Evolutionary conservation across 2,113 vertebrate species (phyloP).

Genomic region (Trichomycterus rosablanca): DNA sequence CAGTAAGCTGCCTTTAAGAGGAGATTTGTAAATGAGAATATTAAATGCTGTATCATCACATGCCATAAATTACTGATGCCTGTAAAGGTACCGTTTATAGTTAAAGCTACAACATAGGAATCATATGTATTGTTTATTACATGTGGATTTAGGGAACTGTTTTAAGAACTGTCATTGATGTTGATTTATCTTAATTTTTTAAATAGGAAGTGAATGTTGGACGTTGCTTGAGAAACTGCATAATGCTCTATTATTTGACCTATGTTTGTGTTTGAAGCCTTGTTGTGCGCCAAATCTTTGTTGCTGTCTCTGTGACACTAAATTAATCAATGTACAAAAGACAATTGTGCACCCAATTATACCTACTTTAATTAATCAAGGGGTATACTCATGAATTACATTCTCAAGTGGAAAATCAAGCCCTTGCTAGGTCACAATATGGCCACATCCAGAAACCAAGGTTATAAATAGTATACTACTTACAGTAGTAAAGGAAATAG

Average conservation of each 20-base stretch:
- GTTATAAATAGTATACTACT: no score
- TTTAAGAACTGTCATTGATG: slow-evolving; percentile 33
- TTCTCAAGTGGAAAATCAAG: not conserved
- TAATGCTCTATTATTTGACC: slow-evolving; percentile 34
- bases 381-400: not conserved
- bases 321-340: slow-evolving; percentile 46
- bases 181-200: slow-evolving; percentile 35
- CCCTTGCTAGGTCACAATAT: no score
- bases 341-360: slow-evolving; percentile 44
- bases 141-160: slow-evolving; percentile 35
- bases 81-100: slow-evolving; percentile 18
- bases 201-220: slow-evolving; percentile 45
- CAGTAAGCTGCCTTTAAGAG: not conserved
- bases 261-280: slow-evolving; percentile 54
- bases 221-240: slow-evolving; percentile 42
- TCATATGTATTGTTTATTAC: slow-evolving; percentile 38
- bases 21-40: slow-evolving; percentile 10
- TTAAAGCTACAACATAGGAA: slow-evolving; percentile 35
- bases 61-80: slow-evolving; percentile 31
- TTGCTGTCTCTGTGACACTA: slow-evolving; percentile 44
- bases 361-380: slow-evolving; percentile 32
- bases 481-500: no score
- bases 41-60: slow-evolving; percentile 31
- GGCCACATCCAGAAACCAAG: no score
- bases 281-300: slow-evolving; percentile 40